Evolutionary conservation across 2,113 vertebrate genomes (phyloP).

Genomic region (Orycteropus afer): DNA sequence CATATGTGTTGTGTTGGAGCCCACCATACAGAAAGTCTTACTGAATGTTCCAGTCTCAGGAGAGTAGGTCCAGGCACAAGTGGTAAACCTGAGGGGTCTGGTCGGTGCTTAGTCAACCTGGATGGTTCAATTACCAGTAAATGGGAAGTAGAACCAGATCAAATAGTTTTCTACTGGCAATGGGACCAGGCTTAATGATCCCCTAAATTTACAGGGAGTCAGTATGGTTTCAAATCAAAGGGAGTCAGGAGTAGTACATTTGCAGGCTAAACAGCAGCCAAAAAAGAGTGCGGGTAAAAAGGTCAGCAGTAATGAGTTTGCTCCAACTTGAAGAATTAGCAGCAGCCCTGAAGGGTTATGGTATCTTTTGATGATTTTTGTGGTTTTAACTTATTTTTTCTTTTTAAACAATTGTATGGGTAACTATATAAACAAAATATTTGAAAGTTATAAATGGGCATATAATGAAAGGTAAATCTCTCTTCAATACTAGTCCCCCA

Average conservation of each 20-base stretch:
- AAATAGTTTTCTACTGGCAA: not conserved
- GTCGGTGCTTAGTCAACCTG: not conserved
- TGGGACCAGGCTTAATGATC: not conserved
- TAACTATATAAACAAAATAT: not conserved
- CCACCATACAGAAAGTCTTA: constrained; percentile 6
- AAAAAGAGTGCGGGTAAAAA: not conserved
- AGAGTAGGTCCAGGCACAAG: not conserved
- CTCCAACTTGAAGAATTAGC: not conserved
- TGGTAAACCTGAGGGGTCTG: not conserved
- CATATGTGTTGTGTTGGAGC: not conserved
- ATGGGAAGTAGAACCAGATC: not conserved
- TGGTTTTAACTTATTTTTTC: not conserved
- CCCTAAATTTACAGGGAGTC: not conserved
- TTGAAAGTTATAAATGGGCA: not conserved
- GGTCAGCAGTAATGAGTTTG: not conserved
- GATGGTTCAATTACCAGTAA: not conserved
- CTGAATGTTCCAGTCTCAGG: not conserved
- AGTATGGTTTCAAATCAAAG: not conserved
- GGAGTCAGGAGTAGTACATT: not conserved
- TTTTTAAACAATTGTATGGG: not conserved
- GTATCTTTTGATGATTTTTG: not conserved
- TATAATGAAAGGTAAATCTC: not conserved
- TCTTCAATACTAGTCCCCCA: not conserved
- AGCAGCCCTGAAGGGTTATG: not conserved
- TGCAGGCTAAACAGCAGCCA: not conserved